A percentile compares a stretch with the other conserved stretches of the same genome.
These are phyloP conservation scores for Nicator chloris DNA, from an alignment of 2,113 vertebrate species.

Conservation along the genomic window DNA sequence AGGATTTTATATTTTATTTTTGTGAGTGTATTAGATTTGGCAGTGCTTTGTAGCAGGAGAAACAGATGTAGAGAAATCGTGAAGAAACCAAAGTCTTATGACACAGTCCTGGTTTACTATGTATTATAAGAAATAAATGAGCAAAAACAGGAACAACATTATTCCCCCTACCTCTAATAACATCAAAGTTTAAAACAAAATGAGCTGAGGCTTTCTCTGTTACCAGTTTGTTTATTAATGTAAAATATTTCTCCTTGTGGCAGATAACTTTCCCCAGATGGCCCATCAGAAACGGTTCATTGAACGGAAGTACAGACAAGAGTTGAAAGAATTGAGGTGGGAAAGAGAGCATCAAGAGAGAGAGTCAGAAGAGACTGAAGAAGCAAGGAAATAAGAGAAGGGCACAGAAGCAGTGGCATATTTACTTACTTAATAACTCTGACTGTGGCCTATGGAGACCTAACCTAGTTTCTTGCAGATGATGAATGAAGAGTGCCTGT, in stretches of 20 bases:
- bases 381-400: slow-evolving; percentile 81
- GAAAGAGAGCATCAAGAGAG: slow-evolving; percentile 94
- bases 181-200: not conserved
- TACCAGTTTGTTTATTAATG: slow-evolving; percentile 65
- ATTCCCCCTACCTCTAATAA: not conserved
- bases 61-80: not conserved
- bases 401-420: slow-evolving; percentile 18
- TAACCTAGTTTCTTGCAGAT: slow-evolving; percentile 62
- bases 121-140: not conserved
- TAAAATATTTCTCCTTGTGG: slow-evolving; percentile 72
- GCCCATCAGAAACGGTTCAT: slow-evolving; percentile 99
- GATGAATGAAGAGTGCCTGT: slow-evolving; percentile 57
- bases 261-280: slow-evolving; percentile 99
- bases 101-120: not conserved
- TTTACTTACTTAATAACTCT: slow-evolving; percentile 66
- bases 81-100: not conserved
- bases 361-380: slow-evolving; percentile 86
- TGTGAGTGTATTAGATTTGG: not conserved
- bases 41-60: not conserved
- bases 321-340: slow-evolving; percentile 98
- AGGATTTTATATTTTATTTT: not conserved
- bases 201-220: not conserved
- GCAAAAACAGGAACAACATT: not conserved
- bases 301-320: slow-evolving; percentile 98
- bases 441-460: slow-evolving; percentile 56